Conservation (phyloP, 2,113 vertebrate species). For the Reinhardtius hippoglossoides region DNA sequence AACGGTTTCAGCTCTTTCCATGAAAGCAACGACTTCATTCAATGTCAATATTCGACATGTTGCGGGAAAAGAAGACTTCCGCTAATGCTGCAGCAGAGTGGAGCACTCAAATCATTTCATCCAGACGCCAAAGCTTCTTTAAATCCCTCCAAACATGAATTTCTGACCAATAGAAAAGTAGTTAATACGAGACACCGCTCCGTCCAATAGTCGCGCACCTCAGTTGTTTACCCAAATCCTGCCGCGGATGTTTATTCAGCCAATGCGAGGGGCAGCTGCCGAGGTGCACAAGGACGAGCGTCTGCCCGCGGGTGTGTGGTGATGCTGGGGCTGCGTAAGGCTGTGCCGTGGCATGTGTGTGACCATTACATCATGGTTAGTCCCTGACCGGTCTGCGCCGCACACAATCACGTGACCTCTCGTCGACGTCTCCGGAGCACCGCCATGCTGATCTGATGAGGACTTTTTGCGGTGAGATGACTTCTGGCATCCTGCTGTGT, state of each 20-base stretch:
- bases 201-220: conserved; percentile 64
- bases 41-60: conserved; percentile 58
- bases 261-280: conserved; percentile 56
- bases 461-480: conserved; percentile 53
- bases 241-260: conserved; percentile 62
- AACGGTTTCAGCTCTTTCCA: conserved; percentile 49
- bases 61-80: conserved; percentile 59
- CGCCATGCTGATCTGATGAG: conserved; percentile 53
- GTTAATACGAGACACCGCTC: conserved; percentile 55
- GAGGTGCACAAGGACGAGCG: conserved; percentile 52
- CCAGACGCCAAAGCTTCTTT: conserved; percentile 74
- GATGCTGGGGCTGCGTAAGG: conserved; percentile 30
- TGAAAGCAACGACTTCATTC: conserved; percentile 58
- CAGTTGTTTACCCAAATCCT: conserved; percentile 72
- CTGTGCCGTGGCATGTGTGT: conserved; percentile 50
- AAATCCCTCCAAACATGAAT: conserved; percentile 74
- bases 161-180: conserved; percentile 70
- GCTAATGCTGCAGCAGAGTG: conserved; percentile 57
- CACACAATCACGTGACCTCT: conserved; percentile 60
- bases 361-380: conserved; percentile 71
- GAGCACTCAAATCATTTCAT: conserved; percentile 65
- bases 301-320: conserved; percentile 36
- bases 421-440: conserved; percentile 39
- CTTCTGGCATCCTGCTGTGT: conserved; percentile 51
- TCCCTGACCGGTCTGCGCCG: conserved; percentile 24